Conservation (phyloP, 2,888 invertebrate species). For the Spisula solida region DNA sequence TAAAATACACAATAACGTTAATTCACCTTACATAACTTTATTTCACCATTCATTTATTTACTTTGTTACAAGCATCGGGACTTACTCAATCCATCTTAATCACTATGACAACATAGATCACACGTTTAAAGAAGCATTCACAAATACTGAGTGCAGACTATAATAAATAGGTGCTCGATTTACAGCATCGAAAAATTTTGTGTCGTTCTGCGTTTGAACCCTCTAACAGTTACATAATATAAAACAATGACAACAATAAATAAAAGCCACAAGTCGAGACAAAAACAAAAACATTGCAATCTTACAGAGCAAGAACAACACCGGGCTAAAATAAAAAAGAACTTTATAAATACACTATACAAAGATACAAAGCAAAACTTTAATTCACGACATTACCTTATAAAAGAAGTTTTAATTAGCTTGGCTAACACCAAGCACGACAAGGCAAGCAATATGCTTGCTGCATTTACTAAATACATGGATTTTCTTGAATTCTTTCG, state of each 20-base stretch:
- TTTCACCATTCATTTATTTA: constrained; percentile 13
- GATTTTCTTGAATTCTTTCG: constrained; percentile 28
- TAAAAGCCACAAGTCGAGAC: constrained; percentile 28
- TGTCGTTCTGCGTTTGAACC: constrained; percentile 39
- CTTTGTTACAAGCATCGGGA: constrained; percentile 37
- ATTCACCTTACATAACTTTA: constrained; percentile 26
- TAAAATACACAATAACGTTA: not conserved
- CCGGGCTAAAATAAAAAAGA: constrained; percentile 8
- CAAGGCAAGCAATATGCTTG: not conserved
- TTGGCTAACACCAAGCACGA: not conserved
- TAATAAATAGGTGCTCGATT: constrained; percentile 43
- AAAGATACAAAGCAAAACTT: not conserved
- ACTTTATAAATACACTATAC: not conserved
- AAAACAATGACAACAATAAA: constrained; percentile 30
- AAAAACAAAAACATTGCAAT: constrained; percentile 11
- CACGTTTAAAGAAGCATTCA: constrained; percentile 27
- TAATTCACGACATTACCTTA: not conserved
- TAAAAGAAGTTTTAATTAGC: not conserved
- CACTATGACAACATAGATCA: constrained; percentile 21
- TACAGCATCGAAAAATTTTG: constrained; percentile 43
- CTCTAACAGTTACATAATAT: not conserved
- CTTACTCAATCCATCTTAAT: constrained; percentile 44
- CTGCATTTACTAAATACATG: constrained; percentile 13
- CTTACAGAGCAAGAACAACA: constrained; percentile 29
- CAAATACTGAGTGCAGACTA: constrained; percentile 29